Evolutionary conservation across 2,888 invertebrate species (phyloP), one percentile per base, ranked within the genome.

Genomic region (Lomographa bimaculata): DNA sequence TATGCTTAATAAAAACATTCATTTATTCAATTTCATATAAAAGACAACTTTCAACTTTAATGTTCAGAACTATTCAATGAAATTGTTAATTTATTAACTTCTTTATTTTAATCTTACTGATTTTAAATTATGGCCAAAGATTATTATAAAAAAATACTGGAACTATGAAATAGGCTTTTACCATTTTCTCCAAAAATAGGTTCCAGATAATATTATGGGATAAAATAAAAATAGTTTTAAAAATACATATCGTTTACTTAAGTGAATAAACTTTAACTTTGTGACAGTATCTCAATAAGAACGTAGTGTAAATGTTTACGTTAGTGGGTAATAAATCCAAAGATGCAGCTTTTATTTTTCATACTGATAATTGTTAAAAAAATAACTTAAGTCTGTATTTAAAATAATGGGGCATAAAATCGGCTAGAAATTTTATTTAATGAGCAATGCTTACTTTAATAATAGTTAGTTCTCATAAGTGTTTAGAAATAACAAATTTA

Each of bases 271-370:
- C n/a, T 23, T 38, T 50, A 33, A 33, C 70, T 63, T 72, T 64
- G 82, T 82, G 83, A 82, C 87, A 77, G 70, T 76, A 73, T 75
- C 59, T 79, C 85, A 84, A 81, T 82, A 79, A 79, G 57, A 63
- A 44, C 43, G 68, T 74, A 75, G 79, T 43, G 79, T 14, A 14
- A 4, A 4, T 16, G 10, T 47, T 44, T 50, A 45, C 37, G 45
- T 57, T 54, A 57, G 57, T 58, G 42, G 62, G 64, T 61, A 52
- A 61, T 38, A 59, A 67, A 74, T 74, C 85, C 85, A 86, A 86
- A 85, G 86, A 86, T 68, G 67, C 84, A 79, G 79, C 75, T 83
- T 81, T 84, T 85, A 81, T 82, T 85, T 85, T 84, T 80, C 73
- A 75, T 80, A 82, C 69, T 54, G 50, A 30, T 77, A 76, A 71